Conservation (phyloP, 2,797 vertebrate genomes). For the Acanthurus lineatus region DNA sequence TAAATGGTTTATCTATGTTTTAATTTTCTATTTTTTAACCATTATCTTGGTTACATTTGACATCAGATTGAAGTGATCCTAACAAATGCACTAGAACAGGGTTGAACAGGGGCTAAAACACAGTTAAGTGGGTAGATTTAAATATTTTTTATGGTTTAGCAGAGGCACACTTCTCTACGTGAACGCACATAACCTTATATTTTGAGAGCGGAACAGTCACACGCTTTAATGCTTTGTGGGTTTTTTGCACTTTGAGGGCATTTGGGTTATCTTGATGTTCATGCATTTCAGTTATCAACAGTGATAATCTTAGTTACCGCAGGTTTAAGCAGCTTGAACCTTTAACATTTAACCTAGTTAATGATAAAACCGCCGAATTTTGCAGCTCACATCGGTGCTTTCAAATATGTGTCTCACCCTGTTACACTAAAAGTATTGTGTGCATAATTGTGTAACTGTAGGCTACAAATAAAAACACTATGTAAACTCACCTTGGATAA, state of each 20-base stretch:
- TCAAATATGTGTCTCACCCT: background rate
- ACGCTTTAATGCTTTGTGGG: background rate
- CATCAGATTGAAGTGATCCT: background rate
- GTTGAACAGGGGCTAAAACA: background rate
- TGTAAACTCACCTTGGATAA: background rate
- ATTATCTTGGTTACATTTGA: background rate
- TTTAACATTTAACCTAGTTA: background rate
- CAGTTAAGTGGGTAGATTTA: background rate
- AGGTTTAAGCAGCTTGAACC: background rate
- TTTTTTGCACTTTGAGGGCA: background rate
- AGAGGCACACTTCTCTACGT: background rate
- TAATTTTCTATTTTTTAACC: background rate
- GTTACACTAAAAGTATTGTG: background rate
- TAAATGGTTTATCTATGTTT: background rate
- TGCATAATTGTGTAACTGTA: background rate
- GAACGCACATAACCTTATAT: background rate
- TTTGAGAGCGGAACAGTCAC: background rate
- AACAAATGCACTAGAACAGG: background rate
- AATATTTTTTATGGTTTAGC: background rate
- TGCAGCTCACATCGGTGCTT: background rate
- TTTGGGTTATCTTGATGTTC: conserved; percentile 10
- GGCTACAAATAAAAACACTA: background rate
- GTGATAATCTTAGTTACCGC: background rate
- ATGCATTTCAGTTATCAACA: background rate
- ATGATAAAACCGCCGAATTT: background rate